Evolutionary conservation across 1,140 invertebrate species (phyloP).

Genomic region (Globodera ellingtonae): DNA sequence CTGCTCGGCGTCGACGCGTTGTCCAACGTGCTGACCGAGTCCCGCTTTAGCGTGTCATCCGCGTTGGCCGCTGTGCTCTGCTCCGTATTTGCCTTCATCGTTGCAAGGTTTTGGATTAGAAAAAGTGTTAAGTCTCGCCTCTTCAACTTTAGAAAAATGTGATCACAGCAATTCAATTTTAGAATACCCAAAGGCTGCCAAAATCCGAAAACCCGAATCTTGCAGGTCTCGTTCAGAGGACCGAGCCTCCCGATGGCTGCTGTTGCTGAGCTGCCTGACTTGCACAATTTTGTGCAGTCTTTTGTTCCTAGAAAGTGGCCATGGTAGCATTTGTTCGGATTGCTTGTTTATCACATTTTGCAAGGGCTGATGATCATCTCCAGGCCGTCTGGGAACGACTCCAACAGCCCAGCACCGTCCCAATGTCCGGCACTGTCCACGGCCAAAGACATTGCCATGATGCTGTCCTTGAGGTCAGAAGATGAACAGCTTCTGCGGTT

Average conservation of each 20-base stretch:
- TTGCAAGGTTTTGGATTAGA: constrained; percentile 31
- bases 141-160: neutral
- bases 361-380: neutral
- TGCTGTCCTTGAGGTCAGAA: constrained; percentile 12
- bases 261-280: neutral
- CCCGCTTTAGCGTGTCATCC: constrained; percentile 21
- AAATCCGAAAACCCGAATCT: too few species aligned
- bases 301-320: constrained; percentile 21
- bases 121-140: constrained; percentile 13
- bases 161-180: neutral
- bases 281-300: constrained; percentile 16
- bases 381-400: neutral
- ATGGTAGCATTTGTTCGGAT: neutral
- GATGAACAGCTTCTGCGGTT: constrained; percentile 18
- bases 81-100: constrained; percentile 39
- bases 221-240: constrained; percentile 11
- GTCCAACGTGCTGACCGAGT: constrained; percentile 29
- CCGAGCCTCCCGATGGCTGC: constrained; percentile 20
- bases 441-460: neutral
- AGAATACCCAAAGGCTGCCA: too few species aligned
- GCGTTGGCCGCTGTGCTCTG: constrained; percentile 12
- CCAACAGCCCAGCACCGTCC: neutral
- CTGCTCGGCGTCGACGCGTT: constrained; percentile 29
- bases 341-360: too few species aligned
- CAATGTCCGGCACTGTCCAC: constrained; percentile 1